phyloP scores from a whole-genome alignment of 2,888 invertebrate genomes.

The Caenorhabditis macrosperma region DNA sequence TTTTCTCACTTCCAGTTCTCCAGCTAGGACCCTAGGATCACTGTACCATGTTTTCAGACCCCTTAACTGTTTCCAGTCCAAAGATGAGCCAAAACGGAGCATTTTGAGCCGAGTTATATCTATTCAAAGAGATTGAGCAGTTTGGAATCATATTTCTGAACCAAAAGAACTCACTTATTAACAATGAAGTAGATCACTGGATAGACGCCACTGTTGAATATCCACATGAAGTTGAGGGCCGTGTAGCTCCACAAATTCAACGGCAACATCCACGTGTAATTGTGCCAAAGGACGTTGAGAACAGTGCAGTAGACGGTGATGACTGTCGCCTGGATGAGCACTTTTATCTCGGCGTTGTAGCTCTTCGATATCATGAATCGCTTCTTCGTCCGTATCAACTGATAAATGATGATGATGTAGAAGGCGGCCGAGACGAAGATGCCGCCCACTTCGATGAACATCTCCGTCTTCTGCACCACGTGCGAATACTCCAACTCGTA shows the following conservation, averaged over 20 bases:
- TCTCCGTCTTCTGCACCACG: conserved; percentile 68
- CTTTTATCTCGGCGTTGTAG: conserved; percentile 71
- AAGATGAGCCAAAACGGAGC: not conserved
- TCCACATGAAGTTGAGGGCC: conserved; percentile 76
- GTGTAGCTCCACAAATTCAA: conserved; percentile 66
- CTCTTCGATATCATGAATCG: conserved; percentile 61
- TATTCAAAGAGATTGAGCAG: not conserved
- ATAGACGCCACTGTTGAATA: conserved; percentile 73
- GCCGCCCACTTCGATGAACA: conserved; percentile 73
- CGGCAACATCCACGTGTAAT: conserved; percentile 70
- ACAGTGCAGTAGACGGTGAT: conserved; percentile 74
- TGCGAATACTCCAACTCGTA: conserved; percentile 48
- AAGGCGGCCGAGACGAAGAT: conserved; percentile 70
- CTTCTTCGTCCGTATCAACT: conserved; percentile 65
- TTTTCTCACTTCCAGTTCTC: too few relatives aligned
- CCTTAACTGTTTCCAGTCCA: too few relatives aligned
- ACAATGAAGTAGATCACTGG: conserved; percentile 73
- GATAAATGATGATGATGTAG: conserved; percentile 68
- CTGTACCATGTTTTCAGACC: too few relatives aligned
- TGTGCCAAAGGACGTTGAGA: conserved; percentile 75
- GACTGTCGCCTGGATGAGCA: conserved; percentile 72
- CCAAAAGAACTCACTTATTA: conserved; percentile 62
- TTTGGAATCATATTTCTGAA: too few relatives aligned
- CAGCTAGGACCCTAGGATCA: too few relatives aligned
- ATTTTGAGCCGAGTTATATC: not conserved